Evolutionary conservation across 2,888 invertebrate species (phyloP), one percentile per base, ranked within the genome.

Genomic region (Pristionchus mayeri): DNA sequence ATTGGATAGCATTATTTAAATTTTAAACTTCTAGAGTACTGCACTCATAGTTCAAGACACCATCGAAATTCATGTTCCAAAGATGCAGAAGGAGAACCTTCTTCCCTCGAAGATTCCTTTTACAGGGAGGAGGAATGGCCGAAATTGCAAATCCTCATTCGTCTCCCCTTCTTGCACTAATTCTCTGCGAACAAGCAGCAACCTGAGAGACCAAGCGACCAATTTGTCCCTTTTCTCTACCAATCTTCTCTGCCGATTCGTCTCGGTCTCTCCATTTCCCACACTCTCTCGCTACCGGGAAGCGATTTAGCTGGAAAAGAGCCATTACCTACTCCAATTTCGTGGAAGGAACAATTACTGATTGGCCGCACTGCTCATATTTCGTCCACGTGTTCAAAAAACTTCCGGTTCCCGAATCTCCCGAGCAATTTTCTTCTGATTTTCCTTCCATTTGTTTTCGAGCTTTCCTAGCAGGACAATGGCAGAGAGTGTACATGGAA

Each of bases 361-460:
- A 63, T 63, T 63, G 63, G 34, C 21, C 34, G 2, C 0, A 24
- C 60, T 63, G 27, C 63, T 63, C 63, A 3, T 34, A 63, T 63
- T 63, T 63, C 63, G 21, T 21, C 2, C 63, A 63, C 63, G 6
- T 63, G 63, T 63, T 63, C 34, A 21, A 18, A 60, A 18, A 34
- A 24, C n/a, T 57, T 57, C 34, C 63, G 63, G 63, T 63, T 63
- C 63, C 63, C n/a, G n/a, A n/a, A n/a, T n/a, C n/a, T n/a, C n/a
- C n/a, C n/a, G n/a, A n/a, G 34, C 30, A 60, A 60, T 34, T 63
- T 63, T 63, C 27, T 24, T 16, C 3, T 37, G 34, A 21, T 63
- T 34, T 63, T 7, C 63, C n/a, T n/a, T 63, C 13, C 63, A 1
- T 16, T 63, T 63, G 63, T 63, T 63, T 34, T 37, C 30, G 34